A percentile compares a stretch with the other conserved stretches of the same genome.
Conservation (phyloP, 37 sponge, comb jelly and placozoan genomes). For the Trichoplax adhaerens region DNA sequence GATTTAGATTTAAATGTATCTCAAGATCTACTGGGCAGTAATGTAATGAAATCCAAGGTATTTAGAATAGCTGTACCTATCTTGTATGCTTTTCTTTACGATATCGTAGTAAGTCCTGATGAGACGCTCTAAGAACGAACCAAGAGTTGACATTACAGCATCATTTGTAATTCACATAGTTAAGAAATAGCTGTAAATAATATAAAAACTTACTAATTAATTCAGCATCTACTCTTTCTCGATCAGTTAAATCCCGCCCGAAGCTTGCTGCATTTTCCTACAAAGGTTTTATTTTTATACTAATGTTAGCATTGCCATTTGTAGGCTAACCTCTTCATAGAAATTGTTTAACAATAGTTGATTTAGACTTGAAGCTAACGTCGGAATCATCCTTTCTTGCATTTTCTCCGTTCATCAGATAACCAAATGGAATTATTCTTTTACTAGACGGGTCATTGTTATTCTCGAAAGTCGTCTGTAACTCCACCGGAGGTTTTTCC, state of each 20-base stretch:
- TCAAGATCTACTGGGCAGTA: not conserved
- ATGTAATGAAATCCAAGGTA: not conserved
- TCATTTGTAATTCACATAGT: not conserved
- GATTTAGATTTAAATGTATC: not conserved
- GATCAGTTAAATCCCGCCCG: conserved; percentile 4
- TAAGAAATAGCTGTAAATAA: not conserved
- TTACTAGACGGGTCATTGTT: too few relatives aligned
- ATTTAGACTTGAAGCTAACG: too few relatives aligned
- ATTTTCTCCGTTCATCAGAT: too few relatives aligned
- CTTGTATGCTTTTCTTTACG: conserved; percentile 86
- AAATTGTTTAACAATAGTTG: not conserved
- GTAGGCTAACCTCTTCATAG: not conserved
- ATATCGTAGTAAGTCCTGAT: conserved; percentile 80
- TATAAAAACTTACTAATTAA: conserved; percentile 7
- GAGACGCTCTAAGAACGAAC: conserved; percentile 44
- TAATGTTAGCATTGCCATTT: not conserved
- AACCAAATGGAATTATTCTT: too few relatives aligned
- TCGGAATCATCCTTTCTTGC: too few relatives aligned
- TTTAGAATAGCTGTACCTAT: conserved; percentile 19
- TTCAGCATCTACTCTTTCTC: conserved; percentile 19
- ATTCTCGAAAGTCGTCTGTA: too few relatives aligned
- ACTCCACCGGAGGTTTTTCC: not conserved
- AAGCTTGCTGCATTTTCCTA: too few relatives aligned
- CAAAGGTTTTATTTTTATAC: not conserved
- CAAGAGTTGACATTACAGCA: not conserved